A percentile compares a stretch with the other conserved stretches of the same genome.
Conservation (phyloP, 2,113 vertebrate species). For the Oncorhynchus clarkii region DNA sequence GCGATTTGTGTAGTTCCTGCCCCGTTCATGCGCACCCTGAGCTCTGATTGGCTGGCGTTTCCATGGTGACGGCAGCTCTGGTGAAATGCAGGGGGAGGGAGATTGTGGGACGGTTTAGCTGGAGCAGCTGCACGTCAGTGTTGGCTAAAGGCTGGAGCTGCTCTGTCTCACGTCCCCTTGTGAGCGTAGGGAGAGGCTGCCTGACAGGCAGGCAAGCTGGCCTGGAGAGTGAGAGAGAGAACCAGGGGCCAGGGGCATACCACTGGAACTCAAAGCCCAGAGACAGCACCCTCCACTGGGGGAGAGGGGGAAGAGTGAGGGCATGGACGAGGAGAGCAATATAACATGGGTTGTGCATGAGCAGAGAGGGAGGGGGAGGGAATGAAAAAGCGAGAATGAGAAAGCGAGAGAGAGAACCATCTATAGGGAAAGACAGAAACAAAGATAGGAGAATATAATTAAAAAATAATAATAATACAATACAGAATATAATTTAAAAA, state of each 20-base stretch:
- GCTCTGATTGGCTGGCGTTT: slow-evolving; percentile 50
- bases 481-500: not conserved
- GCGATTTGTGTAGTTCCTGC: slow-evolving; percentile 31
- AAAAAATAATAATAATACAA: not conserved
- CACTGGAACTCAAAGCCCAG: slow-evolving; percentile 10
- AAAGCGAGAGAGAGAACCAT: not conserved
- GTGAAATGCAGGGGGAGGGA: slow-evolving; percentile 12
- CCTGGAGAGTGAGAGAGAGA: not conserved
- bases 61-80: slow-evolving; percentile 42
- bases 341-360: not conserved
- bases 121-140: slow-evolving; percentile 36
- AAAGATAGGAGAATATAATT: not conserved
- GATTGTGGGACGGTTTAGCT: not conserved
- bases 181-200: slow-evolving; percentile 21
- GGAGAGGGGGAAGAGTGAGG: not conserved
- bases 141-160: slow-evolving; percentile 29
- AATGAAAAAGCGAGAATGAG: slow-evolving; percentile 7
- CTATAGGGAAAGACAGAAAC: not conserved
- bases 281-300: slow-evolving; percentile 19
- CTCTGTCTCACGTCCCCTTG: slow-evolving; percentile 27
- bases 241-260: slow-evolving; percentile 10
- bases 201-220: slow-evolving; percentile 6
- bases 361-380: not conserved
- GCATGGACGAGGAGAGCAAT: not conserved
- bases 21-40: slow-evolving; percentile 30